Percentiles rank a stretch among this genome's conserved stretches.
Evolutionary conservation across 2,888 invertebrate species (phyloP).

Genomic region (Gryllus longicercus): DNA sequence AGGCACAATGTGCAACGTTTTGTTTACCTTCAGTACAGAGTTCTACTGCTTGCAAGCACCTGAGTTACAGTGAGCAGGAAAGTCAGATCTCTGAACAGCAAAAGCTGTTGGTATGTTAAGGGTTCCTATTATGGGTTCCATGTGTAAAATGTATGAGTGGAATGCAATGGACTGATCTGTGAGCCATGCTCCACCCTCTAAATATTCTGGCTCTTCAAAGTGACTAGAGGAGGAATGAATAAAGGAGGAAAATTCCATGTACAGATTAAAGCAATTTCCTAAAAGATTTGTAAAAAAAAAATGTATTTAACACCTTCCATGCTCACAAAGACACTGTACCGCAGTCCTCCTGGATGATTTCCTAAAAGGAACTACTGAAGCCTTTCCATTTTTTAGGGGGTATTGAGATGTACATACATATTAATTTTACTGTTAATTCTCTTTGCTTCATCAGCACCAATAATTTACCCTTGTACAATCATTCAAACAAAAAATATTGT

Average conservation of each 20-base stretch:
- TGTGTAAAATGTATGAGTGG: not conserved
- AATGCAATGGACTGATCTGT: constrained; percentile 4
- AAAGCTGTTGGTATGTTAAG: not conserved
- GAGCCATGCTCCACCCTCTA: not conserved
- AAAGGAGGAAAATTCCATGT: constrained; percentile 20
- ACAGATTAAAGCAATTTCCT: constrained; percentile 21
- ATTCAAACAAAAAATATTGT: constrained; percentile 4
- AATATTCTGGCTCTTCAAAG: not conserved
- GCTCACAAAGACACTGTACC: constrained; percentile 23
- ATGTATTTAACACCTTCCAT: constrained; percentile 19
- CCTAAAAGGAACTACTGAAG: not conserved
- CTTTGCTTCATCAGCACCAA: constrained; percentile 23
- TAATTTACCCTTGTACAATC: constrained; percentile 22
- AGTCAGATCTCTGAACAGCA: not conserved
- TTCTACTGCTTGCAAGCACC: constrained; percentile 26
- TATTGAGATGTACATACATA: constrained; percentile 25
- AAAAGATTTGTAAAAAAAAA: constrained; percentile 23
- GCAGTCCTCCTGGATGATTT: constrained; percentile 25
- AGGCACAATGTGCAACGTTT: constrained; percentile 26
- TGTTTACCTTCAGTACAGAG: constrained; percentile 22
- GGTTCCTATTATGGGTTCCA: constrained; percentile 1
- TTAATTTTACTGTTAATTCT: constrained; percentile 27
- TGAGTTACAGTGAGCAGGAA: constrained; percentile 21
- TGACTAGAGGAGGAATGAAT: not conserved
- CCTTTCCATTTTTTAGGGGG: constrained; percentile 22